phyloP scores from a whole-genome alignment of 2,797 vertebrate genomes.

The Toxotes lorentzi region DNA sequence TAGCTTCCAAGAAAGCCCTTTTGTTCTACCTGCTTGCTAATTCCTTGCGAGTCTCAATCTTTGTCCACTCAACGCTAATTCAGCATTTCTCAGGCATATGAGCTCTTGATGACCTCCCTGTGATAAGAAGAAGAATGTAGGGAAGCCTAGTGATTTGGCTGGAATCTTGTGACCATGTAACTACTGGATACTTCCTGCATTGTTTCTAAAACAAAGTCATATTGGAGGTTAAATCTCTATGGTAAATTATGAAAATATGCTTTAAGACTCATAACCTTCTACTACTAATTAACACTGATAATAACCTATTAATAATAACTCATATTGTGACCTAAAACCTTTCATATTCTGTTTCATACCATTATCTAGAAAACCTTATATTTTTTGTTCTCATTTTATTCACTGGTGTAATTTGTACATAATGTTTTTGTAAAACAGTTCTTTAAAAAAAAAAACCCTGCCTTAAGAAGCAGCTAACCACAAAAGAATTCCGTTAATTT shows the following conservation, averaged over 20 bases:
- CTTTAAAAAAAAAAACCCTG: neutral
- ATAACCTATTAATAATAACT: no score
- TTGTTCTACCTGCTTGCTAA: slow-evolving; percentile 66
- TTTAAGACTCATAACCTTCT: neutral
- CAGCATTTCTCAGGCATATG: slow-evolving; percentile 61
- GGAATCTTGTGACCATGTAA: slow-evolving; percentile 20
- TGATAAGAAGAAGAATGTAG: slow-evolving; percentile 41
- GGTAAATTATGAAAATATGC: neutral
- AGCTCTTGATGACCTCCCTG: slow-evolving; percentile 59
- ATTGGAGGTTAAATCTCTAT: neutral
- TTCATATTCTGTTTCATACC: neutral
- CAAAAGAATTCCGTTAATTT: slow-evolving; percentile 27
- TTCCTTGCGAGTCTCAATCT: slow-evolving; percentile 62
- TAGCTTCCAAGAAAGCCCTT: slow-evolving; percentile 58
- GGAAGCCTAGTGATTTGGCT: slow-evolving; percentile 26
- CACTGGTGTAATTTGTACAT: neutral
- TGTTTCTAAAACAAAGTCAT: no score
- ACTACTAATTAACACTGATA: no score
- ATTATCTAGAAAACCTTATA: neutral
- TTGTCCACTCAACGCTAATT: slow-evolving; percentile 61
- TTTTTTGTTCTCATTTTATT: slow-evolving; percentile 6
- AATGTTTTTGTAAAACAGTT: neutral
- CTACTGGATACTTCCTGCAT: neutral
- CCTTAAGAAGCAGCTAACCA: slow-evolving; percentile 14
- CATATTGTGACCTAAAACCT: neutral